These are phyloP conservation scores for Platycheirus albimanus DNA, from an alignment of 2,888 invertebrate genomes.

Conservation along the genomic window DNA sequence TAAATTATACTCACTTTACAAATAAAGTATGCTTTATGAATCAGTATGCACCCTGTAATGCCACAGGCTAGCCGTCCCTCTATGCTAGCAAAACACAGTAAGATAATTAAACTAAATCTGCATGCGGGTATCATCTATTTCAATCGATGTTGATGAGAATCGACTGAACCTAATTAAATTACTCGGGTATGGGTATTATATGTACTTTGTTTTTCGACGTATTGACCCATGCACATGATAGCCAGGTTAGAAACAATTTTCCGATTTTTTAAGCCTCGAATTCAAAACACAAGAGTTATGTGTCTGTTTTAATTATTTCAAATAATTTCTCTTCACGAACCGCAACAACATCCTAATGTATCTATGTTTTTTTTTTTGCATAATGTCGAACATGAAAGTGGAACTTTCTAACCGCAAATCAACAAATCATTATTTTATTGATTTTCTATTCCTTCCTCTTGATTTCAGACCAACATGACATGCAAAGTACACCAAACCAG, in stretches of 20 bases:
- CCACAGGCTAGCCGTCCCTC: too few relatives aligned
- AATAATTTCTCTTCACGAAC: slow-evolving; percentile 48
- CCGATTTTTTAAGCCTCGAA: too few relatives aligned
- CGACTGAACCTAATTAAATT: too few relatives aligned
- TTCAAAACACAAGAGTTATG: too few relatives aligned
- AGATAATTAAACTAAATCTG: slow-evolving; percentile 22
- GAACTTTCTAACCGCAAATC: slow-evolving; percentile 68
- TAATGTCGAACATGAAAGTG: slow-evolving; percentile 39
- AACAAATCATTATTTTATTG: slow-evolving; percentile 44
- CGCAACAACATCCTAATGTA: not conserved
- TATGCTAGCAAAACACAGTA: slow-evolving; percentile 3
- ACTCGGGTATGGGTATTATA: too few relatives aligned
- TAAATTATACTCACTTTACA: too few relatives aligned
- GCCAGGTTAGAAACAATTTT: too few relatives aligned
- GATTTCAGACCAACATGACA: slow-evolving; percentile 35
- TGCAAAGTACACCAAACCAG: slow-evolving; percentile 21
- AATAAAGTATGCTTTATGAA: too few relatives aligned
- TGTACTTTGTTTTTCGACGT: too few relatives aligned
- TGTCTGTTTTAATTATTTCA: too few relatives aligned
- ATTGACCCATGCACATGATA: too few relatives aligned
- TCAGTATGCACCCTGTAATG: too few relatives aligned
- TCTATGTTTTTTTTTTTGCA: slow-evolving; percentile 18
- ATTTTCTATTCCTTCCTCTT: slow-evolving; percentile 37
- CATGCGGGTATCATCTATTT: slow-evolving; percentile 41
- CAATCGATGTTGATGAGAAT: slow-evolving; percentile 48